Base-by-base conservation (phyloP, 2,888 invertebrate species). In the Listrodromus nycthemerus region DNA sequence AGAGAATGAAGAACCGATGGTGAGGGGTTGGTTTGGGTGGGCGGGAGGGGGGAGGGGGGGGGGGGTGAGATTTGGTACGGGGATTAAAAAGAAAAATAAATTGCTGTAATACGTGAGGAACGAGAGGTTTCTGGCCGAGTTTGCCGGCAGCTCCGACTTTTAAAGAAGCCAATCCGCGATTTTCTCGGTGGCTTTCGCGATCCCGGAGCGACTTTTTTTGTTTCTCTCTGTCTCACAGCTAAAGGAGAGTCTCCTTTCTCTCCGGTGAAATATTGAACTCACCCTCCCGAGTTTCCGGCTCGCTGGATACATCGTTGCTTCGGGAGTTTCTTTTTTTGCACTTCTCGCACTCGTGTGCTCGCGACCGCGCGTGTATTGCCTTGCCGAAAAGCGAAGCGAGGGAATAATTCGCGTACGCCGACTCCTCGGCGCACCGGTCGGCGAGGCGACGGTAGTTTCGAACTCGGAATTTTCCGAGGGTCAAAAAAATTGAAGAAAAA, bases 251-350 rank as follows among this genome's bases (percentile, higher is more conserved):
- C 55, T 69, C 67, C 45, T 41, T 67, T 67, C 71, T 67, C 50
- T 67, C 24, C 48, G 74, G 79, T 79, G 82, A 83, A 83, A 83
- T 83, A 83, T 83, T 75, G 79, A 83, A 83, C 65, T 55, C 82
- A 69, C 63, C 75, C 73, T 73, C 55, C 2, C 2, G 41, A 27
- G 69, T 74, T 78, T 82, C 78, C 58, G 27, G n/a, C 27, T 61
- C 33, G 71, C 66, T 77, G 58, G 45, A 30, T 55, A 63, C 30
- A 37, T 37, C 37, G 37, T 37, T 76, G 45, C 16, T 21, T 50
- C n/a, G 65, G 27, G 41, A 13, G 45, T 27, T 41, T 58, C 45
- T 71, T 75, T 45, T 41, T 48, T 66, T 50, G 24, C 33, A 13
- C 27, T 50, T 50, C 48, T 21, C 30, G 33, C 37, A 8, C 27